Base-by-base conservation (phyloP, 1,140 invertebrate species). In the Metopolophium dirhodum region DNA sequence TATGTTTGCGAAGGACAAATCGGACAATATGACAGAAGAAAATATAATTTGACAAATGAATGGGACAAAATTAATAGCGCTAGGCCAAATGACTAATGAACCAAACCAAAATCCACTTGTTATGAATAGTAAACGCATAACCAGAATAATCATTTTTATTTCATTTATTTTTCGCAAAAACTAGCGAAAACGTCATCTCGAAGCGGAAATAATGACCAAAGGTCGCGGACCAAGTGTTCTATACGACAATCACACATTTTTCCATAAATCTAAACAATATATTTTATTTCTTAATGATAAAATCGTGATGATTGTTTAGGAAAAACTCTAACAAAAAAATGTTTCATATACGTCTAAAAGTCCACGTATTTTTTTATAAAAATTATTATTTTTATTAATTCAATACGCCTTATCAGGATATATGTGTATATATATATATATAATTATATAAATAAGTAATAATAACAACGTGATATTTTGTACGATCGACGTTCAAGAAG, bases 41-140 rank as follows among this genome's bases (percentile, higher is more conserved):
- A 92, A 82, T 82, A 83, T 51, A 83, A 92, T 92, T 92, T 85
- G 77, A 85, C 68, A 49, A 92, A 92, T 85, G 91, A 92, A 92
- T 85, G 47, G 91, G 26, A 54, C 68, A 85, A 83, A 85, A 92
- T 85, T 85, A 92, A 51, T 93, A 91, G 47, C 20, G 47, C 90
- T 91, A 91, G 90, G 90, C 90, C 90, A 83, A 91, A 91, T 83
- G 30, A 82, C 90, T 91, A 91, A 91, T 91, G 90, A 91, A 91
- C 90, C 90, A 77, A 91, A 77, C 90, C 68, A 51, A 83, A 91
- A 45, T 91, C 57, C 68, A 91, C 90, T 82, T 35, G 90, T 91
- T 83, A 68, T 83, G 90, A 91, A 91, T 82, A 91, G 45, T 82
- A 83, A 91, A 91, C 4, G 90, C 68, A 83, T 23, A 91, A 91